phyloP scores from a whole-genome alignment of 2,888 invertebrate genomes.

The Embidobia sp. region DNA sequence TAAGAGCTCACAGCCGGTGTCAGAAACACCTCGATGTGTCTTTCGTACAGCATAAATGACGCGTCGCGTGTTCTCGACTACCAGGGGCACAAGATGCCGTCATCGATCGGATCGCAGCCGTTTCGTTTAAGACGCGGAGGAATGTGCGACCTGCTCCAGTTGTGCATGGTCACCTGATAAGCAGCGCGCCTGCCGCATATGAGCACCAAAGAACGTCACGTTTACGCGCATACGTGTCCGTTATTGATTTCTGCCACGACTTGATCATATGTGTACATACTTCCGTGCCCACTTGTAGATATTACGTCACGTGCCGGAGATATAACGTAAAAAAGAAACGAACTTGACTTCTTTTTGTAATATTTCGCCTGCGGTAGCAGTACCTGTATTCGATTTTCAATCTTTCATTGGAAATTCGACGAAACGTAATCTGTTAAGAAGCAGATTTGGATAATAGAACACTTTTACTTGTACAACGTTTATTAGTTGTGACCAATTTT shows the following conservation, averaged over 20 bases:
- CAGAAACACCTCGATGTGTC: constrained; percentile 61
- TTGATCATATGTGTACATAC: too few relatives aligned
- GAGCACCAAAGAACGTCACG: constrained; percentile 73
- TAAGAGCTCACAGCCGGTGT: constrained; percentile 64
- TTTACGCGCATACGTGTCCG: constrained; percentile 59
- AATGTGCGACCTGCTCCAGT: constrained; percentile 57
- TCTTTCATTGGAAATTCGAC: too few relatives aligned
- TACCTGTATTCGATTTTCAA: too few relatives aligned
- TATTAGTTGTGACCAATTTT: too few relatives aligned
- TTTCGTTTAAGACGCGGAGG: constrained; percentile 27
- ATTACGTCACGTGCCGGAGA: too few relatives aligned
- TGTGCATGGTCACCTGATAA: constrained; percentile 70
- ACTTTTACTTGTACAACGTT: too few relatives aligned
- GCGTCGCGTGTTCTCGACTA: constrained; percentile 72
- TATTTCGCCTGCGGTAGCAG: too few relatives aligned
- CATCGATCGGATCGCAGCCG: neutral
- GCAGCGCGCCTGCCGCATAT: constrained; percentile 78
- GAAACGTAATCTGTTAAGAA: too few relatives aligned
- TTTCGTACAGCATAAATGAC: constrained; percentile 73
- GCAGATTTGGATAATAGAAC: too few relatives aligned
- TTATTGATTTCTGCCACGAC: constrained; percentile 20
- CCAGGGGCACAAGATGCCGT: constrained; percentile 69
- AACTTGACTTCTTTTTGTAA: too few relatives aligned
- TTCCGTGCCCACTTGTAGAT: too few relatives aligned
- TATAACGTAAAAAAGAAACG: too few relatives aligned